Percentiles rank a stretch among this genome's conserved stretches.
phyloP scores from a whole-genome alignment of 2,797 vertebrate genomes.

The Todus mexicanus region DNA sequence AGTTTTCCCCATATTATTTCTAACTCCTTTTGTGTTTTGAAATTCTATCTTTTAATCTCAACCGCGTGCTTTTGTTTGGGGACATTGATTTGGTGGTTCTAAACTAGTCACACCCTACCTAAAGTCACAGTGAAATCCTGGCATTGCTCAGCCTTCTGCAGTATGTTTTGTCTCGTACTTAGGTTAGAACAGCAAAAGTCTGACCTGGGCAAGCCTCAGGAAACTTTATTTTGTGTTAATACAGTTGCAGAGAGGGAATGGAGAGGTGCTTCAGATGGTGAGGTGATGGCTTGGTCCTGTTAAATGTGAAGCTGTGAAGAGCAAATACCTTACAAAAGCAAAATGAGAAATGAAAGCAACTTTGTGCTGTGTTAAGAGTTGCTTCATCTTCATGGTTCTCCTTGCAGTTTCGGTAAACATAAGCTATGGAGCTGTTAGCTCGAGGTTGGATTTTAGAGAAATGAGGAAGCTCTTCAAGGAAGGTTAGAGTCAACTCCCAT shows the following conservation, averaged over 20 bases:
- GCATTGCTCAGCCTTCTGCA: background rate
- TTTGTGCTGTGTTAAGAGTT: background rate
- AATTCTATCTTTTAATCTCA: background rate
- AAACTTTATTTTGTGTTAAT: background rate
- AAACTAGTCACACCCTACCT: background rate
- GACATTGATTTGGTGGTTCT: background rate
- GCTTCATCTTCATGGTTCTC: background rate
- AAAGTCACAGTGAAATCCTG: background rate
- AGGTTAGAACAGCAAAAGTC: background rate
- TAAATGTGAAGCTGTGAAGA: background rate
- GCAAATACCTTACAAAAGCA: background rate
- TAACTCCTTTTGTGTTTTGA: background rate
- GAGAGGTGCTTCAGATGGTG: background rate
- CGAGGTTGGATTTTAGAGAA: background rate
- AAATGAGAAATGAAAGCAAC: background rate
- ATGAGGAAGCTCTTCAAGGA: background rate
- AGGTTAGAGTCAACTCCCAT: background rate
- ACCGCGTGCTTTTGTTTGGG: background rate
- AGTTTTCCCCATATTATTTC: background rate
- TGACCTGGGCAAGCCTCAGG: background rate
- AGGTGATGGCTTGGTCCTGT: background rate
- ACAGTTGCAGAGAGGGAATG: background rate
- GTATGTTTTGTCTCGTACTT: accelerated
- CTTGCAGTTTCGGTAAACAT: background rate
- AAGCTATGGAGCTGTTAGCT: background rate